Percentiles rank a stretch among this genome's conserved stretches.
Conservation (phyloP, 2,888 invertebrate genomes). For the Andrena trimmerana region DNA sequence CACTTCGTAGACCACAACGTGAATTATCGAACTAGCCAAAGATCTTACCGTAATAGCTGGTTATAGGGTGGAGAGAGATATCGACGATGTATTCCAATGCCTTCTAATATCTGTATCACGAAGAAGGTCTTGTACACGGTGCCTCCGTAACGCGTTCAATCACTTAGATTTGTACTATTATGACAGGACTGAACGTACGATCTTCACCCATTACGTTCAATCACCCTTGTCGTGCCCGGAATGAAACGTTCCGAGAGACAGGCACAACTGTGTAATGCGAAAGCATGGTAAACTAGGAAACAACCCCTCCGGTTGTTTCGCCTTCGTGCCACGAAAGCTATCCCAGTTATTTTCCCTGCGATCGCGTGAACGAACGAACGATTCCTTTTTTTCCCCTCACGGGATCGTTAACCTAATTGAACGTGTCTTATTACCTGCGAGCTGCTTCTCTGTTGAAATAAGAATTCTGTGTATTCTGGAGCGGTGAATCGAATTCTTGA, state of each 20-base stretch:
- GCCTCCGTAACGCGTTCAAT: not conserved
- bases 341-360: constrained; percentile 45
- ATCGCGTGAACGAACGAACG: constrained; percentile 56
- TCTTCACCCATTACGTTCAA: constrained; percentile 8
- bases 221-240: constrained; percentile 29
- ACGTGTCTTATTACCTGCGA: constrained; percentile 21
- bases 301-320: constrained; percentile 14
- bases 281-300: constrained; percentile 28
- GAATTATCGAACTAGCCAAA: too few species aligned
- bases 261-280: constrained; percentile 4
- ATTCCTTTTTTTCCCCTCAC: constrained; percentile 29
- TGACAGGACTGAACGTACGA: constrained; percentile 1
- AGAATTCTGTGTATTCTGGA: constrained; percentile 11
- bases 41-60: too few species aligned
- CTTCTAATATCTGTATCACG: constrained; percentile 1
- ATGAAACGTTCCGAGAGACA: constrained; percentile 3
- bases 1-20: too few species aligned
- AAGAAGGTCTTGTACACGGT: not conserved
- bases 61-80: not conserved
- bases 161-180: constrained; percentile 1
- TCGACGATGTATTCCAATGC: not conserved
- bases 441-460: constrained; percentile 13
- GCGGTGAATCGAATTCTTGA: not conserved
- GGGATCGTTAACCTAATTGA: constrained; percentile 49
- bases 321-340: constrained; percentile 21